These are phyloP conservation scores for Xenopus laevis DNA, from an alignment of 2,113 vertebrate species.

Conservation along the genomic window DNA sequence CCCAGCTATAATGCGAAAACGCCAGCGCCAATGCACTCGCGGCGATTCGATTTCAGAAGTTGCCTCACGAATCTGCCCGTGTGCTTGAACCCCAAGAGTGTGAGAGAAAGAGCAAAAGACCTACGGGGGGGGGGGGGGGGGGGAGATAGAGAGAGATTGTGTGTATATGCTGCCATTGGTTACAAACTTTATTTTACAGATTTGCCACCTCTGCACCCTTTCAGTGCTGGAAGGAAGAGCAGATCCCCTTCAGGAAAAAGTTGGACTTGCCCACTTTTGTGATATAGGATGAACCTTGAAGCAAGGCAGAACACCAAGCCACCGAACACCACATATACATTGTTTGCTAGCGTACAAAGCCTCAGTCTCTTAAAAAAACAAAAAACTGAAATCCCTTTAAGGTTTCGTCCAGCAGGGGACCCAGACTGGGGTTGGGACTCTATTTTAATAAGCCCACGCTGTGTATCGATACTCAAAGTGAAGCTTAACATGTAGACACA, in stretches of 20 bases:
- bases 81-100: too few species aligned
- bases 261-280: not conserved
- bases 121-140: too few species aligned
- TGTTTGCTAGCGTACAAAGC: not conserved
- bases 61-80: too few species aligned
- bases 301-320: not conserved
- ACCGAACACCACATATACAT: not conserved
- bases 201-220: constrained; percentile 12
- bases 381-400: not conserved
- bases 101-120: too few species aligned
- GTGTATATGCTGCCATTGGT: constrained; percentile 7
- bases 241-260: not conserved
- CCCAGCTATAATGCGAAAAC: too few species aligned
- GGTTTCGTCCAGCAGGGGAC: too few species aligned
- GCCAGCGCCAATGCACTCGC: too few species aligned
- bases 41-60: too few species aligned
- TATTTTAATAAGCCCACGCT: not conserved
- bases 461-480: too few species aligned
- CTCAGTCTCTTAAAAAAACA: not conserved
- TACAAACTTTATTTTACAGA: not conserved
- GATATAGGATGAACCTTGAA: not conserved
- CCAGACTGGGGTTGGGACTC: not conserved
- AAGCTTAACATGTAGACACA: not conserved
- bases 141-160: too few species aligned
- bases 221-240: constrained; percentile 23